These are phyloP conservation scores for Lasioglossum marginatum DNA, from an alignment of 2,888 invertebrate genomes.

Conservation along the genomic window DNA sequence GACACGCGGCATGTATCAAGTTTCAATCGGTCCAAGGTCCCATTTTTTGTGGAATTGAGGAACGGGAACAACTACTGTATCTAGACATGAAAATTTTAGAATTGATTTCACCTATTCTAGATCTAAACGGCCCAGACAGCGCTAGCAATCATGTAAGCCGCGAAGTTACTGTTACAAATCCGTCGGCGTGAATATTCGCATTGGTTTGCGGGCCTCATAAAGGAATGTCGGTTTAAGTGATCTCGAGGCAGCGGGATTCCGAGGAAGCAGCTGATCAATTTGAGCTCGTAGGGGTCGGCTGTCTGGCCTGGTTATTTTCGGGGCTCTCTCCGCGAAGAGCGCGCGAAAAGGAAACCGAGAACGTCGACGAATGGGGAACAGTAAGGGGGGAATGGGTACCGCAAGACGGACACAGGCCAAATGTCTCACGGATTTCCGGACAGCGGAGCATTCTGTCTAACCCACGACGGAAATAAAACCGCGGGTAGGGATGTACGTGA, in stretches of 20 bases:
- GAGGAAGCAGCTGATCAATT: slow-evolving; percentile 63
- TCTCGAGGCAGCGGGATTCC: slow-evolving; percentile 50
- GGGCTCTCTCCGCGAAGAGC: slow-evolving; percentile 29
- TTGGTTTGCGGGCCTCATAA: background rate
- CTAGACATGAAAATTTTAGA: too few species aligned
- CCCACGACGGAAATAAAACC: slow-evolving; percentile 67
- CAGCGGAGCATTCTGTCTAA: slow-evolving; percentile 43
- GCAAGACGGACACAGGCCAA: slow-evolving; percentile 51
- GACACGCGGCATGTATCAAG: too few species aligned
- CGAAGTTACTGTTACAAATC: too few species aligned
- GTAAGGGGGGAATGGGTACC: background rate
- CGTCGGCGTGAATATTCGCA: background rate
- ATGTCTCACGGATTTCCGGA: slow-evolving; percentile 69
- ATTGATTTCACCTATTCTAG: too few species aligned
- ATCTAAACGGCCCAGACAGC: too few species aligned
- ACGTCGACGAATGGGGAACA: slow-evolving; percentile 29
- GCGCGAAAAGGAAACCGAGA: slow-evolving; percentile 39
- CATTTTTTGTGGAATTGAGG: too few species aligned
- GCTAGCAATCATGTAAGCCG: too few species aligned
- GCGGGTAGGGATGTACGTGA: slow-evolving; percentile 41
- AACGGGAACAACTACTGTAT: too few species aligned
- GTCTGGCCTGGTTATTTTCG: slow-evolving; percentile 66
- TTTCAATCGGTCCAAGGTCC: too few species aligned
- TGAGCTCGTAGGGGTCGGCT: slow-evolving; percentile 40
- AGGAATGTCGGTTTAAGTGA: slow-evolving; percentile 15